Evolutionary conservation across 2,888 invertebrate species (phyloP).

Genomic region (Chironomus riparius): DNA sequence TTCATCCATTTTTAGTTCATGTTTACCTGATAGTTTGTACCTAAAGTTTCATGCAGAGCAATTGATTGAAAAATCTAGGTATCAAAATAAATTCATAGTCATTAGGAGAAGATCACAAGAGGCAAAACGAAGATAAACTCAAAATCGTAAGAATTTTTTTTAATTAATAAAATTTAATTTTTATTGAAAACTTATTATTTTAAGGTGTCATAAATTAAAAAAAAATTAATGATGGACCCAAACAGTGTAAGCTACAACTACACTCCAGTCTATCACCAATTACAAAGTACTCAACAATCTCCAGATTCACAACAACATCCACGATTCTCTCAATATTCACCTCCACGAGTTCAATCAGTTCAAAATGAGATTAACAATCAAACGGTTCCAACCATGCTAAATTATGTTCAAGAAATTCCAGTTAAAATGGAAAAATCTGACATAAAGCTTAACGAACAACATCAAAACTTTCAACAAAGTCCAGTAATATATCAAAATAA

Average conservation of each 20-base stretch:
- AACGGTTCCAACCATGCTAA: not conserved
- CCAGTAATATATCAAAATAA: not conserved
- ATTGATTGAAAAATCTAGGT: too few species aligned
- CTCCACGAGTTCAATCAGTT: not conserved
- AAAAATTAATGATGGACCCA: not conserved
- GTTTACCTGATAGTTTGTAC: too few species aligned
- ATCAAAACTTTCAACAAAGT: too few species aligned
- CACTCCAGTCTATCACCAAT: not conserved
- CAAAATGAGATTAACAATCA: not conserved
- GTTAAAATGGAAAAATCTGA: not conserved
- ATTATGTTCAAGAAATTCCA: not conserved
- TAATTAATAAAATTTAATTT: too few species aligned
- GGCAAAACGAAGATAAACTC: too few species aligned
- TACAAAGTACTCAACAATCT: not conserved
- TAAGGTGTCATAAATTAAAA: not conserved
- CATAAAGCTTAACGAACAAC: too few species aligned
- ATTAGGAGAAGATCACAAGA: too few species aligned
- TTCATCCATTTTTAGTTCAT: too few species aligned
- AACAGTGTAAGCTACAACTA: not conserved
- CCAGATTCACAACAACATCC: not conserved
- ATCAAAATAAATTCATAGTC: too few species aligned
- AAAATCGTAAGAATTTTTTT: too few species aligned
- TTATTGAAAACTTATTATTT: too few species aligned
- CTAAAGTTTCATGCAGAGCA: too few species aligned
- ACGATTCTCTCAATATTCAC: not conserved